Conservation (phyloP, 2,888 invertebrate species). For the Xanthorhoe spadicearia region DNA sequence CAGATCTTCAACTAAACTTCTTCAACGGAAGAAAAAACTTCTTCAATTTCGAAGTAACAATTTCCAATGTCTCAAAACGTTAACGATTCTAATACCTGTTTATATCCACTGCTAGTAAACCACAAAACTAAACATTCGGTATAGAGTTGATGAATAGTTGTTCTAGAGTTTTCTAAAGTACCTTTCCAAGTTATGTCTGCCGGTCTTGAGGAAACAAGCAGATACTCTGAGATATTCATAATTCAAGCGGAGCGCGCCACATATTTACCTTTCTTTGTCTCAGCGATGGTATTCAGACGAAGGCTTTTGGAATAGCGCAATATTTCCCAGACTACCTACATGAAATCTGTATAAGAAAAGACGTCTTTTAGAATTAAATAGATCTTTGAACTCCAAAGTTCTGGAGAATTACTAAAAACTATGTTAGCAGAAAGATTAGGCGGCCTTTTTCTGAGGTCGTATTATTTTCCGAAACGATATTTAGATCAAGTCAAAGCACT, state of each 20-base stretch:
- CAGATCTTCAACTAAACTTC: no score
- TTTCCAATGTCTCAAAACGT: background rate
- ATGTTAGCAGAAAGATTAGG: no score
- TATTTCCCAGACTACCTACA: slow-evolving; percentile 40
- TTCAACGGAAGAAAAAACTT: no score
- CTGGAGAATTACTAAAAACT: no score
- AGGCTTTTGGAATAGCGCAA: slow-evolving; percentile 38
- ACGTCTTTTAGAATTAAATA: slow-evolving; percentile 15
- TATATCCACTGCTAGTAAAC: background rate
- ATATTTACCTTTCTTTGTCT: slow-evolving; percentile 63
- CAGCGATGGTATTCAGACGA: slow-evolving; percentile 39
- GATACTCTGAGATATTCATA: slow-evolving; percentile 62
- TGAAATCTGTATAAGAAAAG: slow-evolving; percentile 40
- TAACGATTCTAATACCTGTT: background rate
- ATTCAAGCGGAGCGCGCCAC: slow-evolving; percentile 58
- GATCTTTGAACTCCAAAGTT: background rate
- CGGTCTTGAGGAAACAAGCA: slow-evolving; percentile 18
- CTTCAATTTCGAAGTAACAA: no score
- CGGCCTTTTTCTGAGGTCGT: no score
- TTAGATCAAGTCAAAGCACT: no score
- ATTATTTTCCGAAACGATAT: no score
- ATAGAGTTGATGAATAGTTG: background rate
- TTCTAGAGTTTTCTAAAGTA: background rate
- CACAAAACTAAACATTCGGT: background rate
- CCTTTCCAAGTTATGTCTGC: slow-evolving; percentile 11